Percentiles rank a stretch among this genome's conserved stretches.
Evolutionary conservation across 1,140 invertebrate species (phyloP).

Genomic region (Potamilus streckersoni): DNA sequence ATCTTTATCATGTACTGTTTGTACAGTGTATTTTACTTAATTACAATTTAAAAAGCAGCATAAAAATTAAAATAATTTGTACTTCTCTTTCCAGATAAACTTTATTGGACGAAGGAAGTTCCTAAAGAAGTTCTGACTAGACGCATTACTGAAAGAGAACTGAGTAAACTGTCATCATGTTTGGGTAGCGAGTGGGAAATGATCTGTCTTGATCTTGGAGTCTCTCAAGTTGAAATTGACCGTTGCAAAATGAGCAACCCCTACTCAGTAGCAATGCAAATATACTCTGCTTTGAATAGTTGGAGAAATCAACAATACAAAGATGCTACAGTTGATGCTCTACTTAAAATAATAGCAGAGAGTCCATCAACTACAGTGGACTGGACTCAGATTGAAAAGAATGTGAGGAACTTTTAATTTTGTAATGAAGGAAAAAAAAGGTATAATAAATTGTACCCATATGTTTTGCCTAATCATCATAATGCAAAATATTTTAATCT

Average conservation of each 20-base stretch:
- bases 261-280: slow-evolving; percentile 10
- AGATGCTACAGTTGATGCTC: slow-evolving; percentile 8
- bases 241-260: slow-evolving; percentile 28
- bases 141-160: slow-evolving; percentile 14
- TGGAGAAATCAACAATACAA: slow-evolving; percentile 8
- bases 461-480: too few species aligned
- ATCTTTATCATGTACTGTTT: too few species aligned
- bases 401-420: slow-evolving; percentile 5
- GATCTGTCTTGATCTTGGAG: slow-evolving; percentile 10
- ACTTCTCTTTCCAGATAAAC: slow-evolving; percentile 6
- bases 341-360: slow-evolving; percentile 6
- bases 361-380: slow-evolving; percentile 22
- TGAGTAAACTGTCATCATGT: slow-evolving; percentile 18
- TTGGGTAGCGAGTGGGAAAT: slow-evolving; percentile 25
- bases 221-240: slow-evolving; percentile 15
- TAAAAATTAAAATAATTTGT: not conserved
- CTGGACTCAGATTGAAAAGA: slow-evolving; percentile 10
- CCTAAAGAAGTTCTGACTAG: not conserved
- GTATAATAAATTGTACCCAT: too few species aligned
- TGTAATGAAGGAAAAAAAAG: too few species aligned
- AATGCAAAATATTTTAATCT: too few species aligned
- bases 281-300: slow-evolving; percentile 18
- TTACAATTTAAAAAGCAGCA: not conserved
- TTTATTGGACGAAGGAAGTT: slow-evolving; percentile 11
- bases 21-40: too few species aligned